These are phyloP conservation scores for Sinopyrophorus schimmeli DNA, from an alignment of 2,888 invertebrate genomes.

Conservation along the genomic window DNA sequence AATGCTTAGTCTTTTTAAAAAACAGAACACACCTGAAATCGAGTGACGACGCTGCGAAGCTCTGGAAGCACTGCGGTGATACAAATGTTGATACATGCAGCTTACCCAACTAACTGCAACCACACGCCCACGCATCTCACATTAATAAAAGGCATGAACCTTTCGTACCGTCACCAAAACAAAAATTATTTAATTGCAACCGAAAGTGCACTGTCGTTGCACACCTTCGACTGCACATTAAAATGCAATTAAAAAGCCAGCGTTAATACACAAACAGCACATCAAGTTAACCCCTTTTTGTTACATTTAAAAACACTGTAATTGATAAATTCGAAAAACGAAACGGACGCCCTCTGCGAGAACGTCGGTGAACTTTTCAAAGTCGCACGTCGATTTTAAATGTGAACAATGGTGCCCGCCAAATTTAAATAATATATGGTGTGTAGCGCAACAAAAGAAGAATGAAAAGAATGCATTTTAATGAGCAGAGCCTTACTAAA, in stretches of 20 bases:
- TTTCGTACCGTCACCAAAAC: slow-evolving; percentile 14
- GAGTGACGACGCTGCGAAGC: slow-evolving; percentile 51
- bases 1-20: no score
- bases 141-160: slow-evolving; percentile 18
- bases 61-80: slow-evolving; percentile 41
- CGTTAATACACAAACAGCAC: slow-evolving; percentile 7
- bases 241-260: slow-evolving; percentile 15
- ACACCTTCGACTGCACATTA: slow-evolving; percentile 5
- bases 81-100: slow-evolving; percentile 46
- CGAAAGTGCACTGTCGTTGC: not conserved
- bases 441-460: no score
- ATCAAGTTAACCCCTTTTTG: no score
- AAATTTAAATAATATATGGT: no score
- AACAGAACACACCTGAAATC: slow-evolving; percentile 50
- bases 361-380: no score
- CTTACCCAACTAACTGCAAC: slow-evolving; percentile 38
- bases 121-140: slow-evolving; percentile 25
- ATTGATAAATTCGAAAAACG: no score
- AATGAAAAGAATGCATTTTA: slow-evolving; percentile 15
- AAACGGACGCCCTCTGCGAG: no score
- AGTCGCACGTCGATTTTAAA: no score
- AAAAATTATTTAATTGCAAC: not conserved
- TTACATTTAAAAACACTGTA: no score
- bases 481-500: slow-evolving; percentile 1
- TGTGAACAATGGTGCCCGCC: no score